Evolutionary conservation across 2,113 vertebrate genomes (phyloP), one percentile per base, ranked within the genome.

Genomic region (Podarcis muralis): DNA sequence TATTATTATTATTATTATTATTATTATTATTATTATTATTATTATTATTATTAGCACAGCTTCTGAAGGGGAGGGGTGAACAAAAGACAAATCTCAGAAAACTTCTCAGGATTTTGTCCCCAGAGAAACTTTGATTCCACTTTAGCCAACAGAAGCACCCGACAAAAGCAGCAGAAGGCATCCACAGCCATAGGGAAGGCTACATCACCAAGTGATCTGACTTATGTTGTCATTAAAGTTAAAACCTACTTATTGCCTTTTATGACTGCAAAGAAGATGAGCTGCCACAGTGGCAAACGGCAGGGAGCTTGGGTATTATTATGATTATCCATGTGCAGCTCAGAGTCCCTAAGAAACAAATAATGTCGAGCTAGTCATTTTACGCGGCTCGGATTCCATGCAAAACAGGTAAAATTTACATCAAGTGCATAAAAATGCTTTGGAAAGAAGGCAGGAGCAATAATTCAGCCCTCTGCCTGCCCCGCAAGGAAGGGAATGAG

Each of bases 401-500:
- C 48, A 88, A 85, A 90, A 37, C 6, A 84, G 71, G 35, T 6
- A 37, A 76, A 20, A 53, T 81, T 32, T 81, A 35, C 37, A 59
- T 72, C 83, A 79, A 84, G 82, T 23, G 48, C 23, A 84, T 69
- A 84, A 83, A 79, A 57, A 89, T 27, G 9, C 53, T 27, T 62
- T 48, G 59, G 37, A 53, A 79, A 68, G 12, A 27, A 81, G 30
- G 30, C 8, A 13, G 3, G 9, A 80, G 5, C 35, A 32, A 43
- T 65, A 72, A 87, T 74, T 83, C 71, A 48, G 6, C 59, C 8
- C 65, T 18, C 27, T 40, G 30, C 25, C 32, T 30, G 27, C 3
- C 65, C 27, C 13, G 9, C 48, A 62, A 13, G 32, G 43, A 53
- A 89, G 20, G 22, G 25, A 18, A 62, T 20, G 18, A 62, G 25